phyloP scores from a whole-genome alignment of 2,888 invertebrate genomes.

The Ormyrus labotus region DNA sequence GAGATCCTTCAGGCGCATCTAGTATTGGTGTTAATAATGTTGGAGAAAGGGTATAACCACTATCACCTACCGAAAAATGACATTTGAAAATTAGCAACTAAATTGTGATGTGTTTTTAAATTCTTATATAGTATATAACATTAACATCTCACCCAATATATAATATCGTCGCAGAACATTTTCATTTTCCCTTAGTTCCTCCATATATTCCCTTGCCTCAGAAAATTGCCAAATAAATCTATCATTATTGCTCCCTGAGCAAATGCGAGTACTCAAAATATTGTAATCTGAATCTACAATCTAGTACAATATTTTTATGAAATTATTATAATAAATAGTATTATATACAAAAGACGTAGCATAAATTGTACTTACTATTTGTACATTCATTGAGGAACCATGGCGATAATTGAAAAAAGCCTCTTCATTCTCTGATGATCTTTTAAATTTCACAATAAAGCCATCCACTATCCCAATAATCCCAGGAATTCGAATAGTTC shows the following conservation, averaged over 20 bases:
- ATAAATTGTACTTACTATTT: slow-evolving; percentile 17
- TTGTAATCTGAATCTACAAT: slow-evolving; percentile 9
- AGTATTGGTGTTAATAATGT: not conserved
- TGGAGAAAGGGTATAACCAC: slow-evolving; percentile 16
- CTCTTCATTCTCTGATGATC: slow-evolving; percentile 6
- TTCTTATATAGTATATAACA: not conserved
- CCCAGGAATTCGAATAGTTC: not conserved
- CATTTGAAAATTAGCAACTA: slow-evolving; percentile 1
- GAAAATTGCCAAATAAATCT: not conserved
- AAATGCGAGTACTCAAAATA: not conserved
- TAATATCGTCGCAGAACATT: not conserved
- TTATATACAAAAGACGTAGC: too few relatives aligned
- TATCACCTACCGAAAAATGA: not conserved
- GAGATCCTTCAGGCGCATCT: slow-evolving; percentile 2
- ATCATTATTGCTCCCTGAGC: slow-evolving; percentile 4
- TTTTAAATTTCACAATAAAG: not conserved
- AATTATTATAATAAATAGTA: too few relatives aligned
- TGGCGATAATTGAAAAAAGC: slow-evolving; percentile 1
- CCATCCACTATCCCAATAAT: slow-evolving; percentile 16
- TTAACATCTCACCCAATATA: not conserved
- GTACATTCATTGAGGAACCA: slow-evolving; percentile 3
- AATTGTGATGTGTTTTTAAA: not conserved
- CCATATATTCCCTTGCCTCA: not conserved
- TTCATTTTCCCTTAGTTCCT: not conserved
- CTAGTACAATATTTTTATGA: not conserved